Conservation (phyloP, 2,113 vertebrate genomes). For the Ochotona princeps region DNA sequence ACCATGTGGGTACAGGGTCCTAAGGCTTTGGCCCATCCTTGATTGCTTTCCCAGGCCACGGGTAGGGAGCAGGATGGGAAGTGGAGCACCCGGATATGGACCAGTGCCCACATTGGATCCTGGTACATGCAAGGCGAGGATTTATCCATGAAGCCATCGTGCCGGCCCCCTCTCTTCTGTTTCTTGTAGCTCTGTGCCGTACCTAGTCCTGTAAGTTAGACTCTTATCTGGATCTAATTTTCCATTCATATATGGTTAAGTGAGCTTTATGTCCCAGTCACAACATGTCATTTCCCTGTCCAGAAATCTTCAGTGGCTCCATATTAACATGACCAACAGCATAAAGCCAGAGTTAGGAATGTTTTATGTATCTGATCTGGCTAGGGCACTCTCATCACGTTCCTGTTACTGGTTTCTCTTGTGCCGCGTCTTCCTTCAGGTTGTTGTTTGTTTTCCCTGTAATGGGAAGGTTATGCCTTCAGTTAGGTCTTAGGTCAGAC, state of each 20-base stretch:
- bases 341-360: background rate
- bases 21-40: no score
- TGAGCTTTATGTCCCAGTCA: background rate
- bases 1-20: no score
- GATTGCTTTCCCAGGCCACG: no score
- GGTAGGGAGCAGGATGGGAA: no score
- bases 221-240: background rate
- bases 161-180: background rate
- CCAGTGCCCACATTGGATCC: no score
- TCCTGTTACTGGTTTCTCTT: background rate
- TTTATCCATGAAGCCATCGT: background rate
- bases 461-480: background rate
- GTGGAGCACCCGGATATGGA: no score
- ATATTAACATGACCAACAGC: background rate
- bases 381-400: background rate
- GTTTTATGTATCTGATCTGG: background rate
- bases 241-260: background rate
- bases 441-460: background rate
- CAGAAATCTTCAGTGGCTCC: background rate
- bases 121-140: no score
- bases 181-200: background rate
- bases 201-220: background rate
- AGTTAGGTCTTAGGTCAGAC: conserved; percentile 13
- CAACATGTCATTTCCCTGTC: background rate
- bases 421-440: background rate